A percentile compares a stretch with the other conserved stretches of the same genome.
phyloP scores from a whole-genome alignment of 92 coral and sea anemone genomes.

The Micromussa lordhowensis region DNA sequence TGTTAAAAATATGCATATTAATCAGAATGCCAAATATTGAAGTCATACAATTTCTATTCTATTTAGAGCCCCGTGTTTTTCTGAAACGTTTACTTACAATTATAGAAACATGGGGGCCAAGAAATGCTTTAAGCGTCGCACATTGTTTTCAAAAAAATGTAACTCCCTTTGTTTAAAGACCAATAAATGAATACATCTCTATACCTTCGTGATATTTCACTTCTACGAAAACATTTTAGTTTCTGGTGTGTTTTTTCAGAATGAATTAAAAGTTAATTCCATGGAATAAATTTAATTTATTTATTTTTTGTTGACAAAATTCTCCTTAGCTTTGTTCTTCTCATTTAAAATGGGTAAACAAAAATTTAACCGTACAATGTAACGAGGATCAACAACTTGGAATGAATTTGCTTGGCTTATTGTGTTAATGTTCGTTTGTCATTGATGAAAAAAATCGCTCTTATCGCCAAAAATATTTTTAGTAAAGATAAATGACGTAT shows the following conservation, averaged over 20 bases:
- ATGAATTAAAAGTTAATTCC: neutral
- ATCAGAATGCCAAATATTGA: neutral
- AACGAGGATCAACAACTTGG: neutral
- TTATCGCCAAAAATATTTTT: neutral
- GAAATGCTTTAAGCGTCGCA: neutral
- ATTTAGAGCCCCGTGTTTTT: neutral
- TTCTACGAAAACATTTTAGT: constrained; percentile 7
- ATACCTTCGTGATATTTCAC: neutral
- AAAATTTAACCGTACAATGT: neutral
- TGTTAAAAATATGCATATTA: neutral
- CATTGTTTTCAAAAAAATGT: constrained; percentile 15
- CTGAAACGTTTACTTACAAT: neutral
- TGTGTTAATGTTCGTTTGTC: neutral
- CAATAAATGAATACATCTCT: constrained; percentile 31
- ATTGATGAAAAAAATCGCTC: neutral
- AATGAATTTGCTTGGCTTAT: neutral
- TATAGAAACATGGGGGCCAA: neutral
- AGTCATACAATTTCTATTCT: constrained; percentile 2
- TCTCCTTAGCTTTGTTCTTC: neutral
- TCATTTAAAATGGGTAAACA: neutral
- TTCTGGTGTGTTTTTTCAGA: neutral
- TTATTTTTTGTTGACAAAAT: neutral
- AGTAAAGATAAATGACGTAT: neutral
- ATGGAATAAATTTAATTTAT: neutral
- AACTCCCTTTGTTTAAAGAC: constrained; percentile 3